phyloP scores from a whole-genome alignment of 2,797 vertebrate species.

The Spinus pinus region DNA sequence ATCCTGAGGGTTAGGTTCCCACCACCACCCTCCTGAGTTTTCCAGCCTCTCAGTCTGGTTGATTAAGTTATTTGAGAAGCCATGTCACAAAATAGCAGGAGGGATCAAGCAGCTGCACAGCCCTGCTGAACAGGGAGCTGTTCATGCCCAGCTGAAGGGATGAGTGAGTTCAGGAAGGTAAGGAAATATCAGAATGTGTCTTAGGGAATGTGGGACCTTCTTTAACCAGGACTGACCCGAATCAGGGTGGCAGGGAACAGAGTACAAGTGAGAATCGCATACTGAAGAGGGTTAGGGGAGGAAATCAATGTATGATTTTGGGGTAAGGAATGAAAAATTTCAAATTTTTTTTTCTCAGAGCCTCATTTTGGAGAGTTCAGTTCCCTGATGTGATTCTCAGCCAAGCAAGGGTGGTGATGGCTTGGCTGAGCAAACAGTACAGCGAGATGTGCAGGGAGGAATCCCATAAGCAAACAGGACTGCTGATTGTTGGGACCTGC shows the following conservation, averaged over 20 bases:
- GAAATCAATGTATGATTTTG: neutral
- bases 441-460: neutral
- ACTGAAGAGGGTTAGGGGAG: rapidly evolving
- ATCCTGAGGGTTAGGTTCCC: neutral
- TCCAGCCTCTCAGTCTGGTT: neutral
- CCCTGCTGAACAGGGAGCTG: neutral
- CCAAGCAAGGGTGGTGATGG: neutral
- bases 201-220: neutral
- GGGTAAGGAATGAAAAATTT: neutral
- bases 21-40: neutral
- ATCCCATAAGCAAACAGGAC: neutral
- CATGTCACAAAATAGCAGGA: neutral
- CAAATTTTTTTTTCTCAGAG: neutral
- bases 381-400: neutral
- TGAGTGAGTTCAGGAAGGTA: neutral
- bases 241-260: neutral
- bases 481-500: rapidly evolving
- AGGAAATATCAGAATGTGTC: neutral
- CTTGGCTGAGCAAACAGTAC: neutral
- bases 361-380: neutral
- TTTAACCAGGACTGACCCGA: neutral
- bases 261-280: neutral
- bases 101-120: neutral
- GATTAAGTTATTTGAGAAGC: neutral
- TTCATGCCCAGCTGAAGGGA: neutral